Base-by-base conservation (phyloP, 2,797 vertebrate species). In the Gymnothorax javanicus region DNA sequence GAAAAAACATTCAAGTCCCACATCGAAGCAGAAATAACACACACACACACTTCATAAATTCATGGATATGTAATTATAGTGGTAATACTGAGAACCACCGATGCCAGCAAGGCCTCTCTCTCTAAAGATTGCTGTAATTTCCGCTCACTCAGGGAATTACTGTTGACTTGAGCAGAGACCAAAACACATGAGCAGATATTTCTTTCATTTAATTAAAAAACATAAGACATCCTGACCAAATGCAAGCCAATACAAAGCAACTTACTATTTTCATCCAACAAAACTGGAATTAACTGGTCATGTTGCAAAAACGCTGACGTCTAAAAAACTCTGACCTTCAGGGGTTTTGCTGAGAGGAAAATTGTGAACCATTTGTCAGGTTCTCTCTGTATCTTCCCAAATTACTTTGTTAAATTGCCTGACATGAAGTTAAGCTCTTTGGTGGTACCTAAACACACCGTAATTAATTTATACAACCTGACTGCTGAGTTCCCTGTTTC, bases 361-460 rank as follows among this genome's bases (percentile, higher is more conserved):
- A 87, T 90, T 87, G 89, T 87, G 54, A 56, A 71, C 85, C 57
- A 71, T 90, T 89, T 79, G 84, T 91, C 57, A 77, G 50, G 2
- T 3, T n/a, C 77, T 7, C 77, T 12, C 17, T 88, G 57, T 57
- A 15, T 73, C 57, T 86, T 91, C 27, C 90, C 86, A 90, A 92
- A 2, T 87, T 90, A 93, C 94, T 92, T 93, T 90, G 88, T 89
- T 25, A 87, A 89, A 85, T 89, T 88, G 89, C 91, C 90, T 87
- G 89, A 90, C 89, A 90, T 91, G 93, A 94, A 94, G 94, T 94
- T 93, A 91, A 86, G 20, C 90, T 86, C 90, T 90, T 93, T 92
- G 92, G 91, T 95, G 95, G 95, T 95, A 96, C 93, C 92, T 94
- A 91, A 95, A 96, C 96, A 96, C 93, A 91, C 91, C 90, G 90